Conservation (phyloP, 2,113 vertebrate species). For the Festucalex cinctus region DNA sequence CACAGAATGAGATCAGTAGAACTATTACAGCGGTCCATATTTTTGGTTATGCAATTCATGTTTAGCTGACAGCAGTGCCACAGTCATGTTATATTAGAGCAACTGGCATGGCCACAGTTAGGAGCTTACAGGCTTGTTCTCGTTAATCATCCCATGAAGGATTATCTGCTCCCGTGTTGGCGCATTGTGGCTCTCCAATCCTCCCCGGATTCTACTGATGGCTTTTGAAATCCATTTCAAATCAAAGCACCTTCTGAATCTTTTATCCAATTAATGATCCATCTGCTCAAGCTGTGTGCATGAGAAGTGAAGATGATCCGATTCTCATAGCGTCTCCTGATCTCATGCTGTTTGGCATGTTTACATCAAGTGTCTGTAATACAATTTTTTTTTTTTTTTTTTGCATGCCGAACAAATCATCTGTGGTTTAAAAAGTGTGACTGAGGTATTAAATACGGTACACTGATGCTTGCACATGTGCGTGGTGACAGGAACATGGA, state of each 20-base stretch:
- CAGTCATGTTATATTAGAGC: not conserved
- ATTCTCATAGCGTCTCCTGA: conserved; percentile 6
- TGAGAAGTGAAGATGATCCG: conserved; percentile 16
- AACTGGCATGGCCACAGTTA: conserved; percentile 23
- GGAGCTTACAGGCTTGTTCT: conserved; percentile 33
- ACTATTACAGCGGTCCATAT: conserved; percentile 14
- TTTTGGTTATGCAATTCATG: not conserved
- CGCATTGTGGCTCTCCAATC: conserved; percentile 30
- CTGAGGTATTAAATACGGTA: not conserved
- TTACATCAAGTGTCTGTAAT: not conserved
- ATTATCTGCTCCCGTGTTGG: conserved; percentile 42
- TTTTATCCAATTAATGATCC: conserved; percentile 39
- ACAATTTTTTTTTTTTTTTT: not conserved
- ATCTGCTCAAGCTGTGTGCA: conserved; percentile 8
- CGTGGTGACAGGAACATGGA: conserved; percentile 84
- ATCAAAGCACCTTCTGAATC: conserved; percentile 31
- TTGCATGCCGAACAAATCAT: conserved; percentile 7
- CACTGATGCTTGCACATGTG: conserved; percentile 26
- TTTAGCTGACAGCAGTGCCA: not conserved
- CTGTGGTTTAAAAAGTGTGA: not conserved
- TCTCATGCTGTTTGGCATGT: conserved; percentile 35
- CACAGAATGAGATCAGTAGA: conserved; percentile 25
- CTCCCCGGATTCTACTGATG: conserved; percentile 20
- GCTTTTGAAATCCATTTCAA: conserved; percentile 38
- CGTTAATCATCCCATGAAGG: conserved; percentile 55